Percentiles rank a stretch among this genome's conserved stretches.
phyloP scores from a whole-genome alignment of 2,797 vertebrate species.

The Gymnoscopelus microlampas region DNA sequence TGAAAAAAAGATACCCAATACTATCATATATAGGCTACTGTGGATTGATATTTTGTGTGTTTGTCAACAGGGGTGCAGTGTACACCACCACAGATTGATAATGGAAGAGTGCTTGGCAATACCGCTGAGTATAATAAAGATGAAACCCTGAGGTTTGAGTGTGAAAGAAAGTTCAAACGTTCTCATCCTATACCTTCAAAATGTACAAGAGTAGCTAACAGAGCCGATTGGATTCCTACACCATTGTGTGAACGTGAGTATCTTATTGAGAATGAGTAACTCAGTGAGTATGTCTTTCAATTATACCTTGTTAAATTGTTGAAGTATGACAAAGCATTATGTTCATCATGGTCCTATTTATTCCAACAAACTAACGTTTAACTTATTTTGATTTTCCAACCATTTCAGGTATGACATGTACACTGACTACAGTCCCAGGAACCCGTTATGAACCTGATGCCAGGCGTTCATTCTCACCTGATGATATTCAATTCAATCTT shows the following conservation, averaged over 20 bases:
- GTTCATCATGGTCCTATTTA: neutral
- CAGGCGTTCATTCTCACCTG: constrained; percentile 42
- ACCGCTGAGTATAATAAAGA: constrained; percentile 3
- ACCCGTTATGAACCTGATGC: neutral
- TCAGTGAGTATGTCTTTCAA: neutral
- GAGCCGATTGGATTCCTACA: constrained; percentile 51
- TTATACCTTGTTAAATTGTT: neutral
- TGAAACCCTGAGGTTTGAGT: constrained; percentile 14
- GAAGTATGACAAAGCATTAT: neutral
- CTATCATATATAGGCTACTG: too few species aligned
- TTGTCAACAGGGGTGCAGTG: constrained; percentile 50
- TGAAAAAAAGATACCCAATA: too few species aligned
- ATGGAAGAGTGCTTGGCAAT: neutral
- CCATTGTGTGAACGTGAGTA: constrained; percentile 60
- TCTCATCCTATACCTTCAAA: neutral
- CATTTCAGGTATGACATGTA: constrained; percentile 60
- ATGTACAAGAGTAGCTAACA: constrained; percentile 14
- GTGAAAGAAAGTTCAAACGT: rapidly evolving
- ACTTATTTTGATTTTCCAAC: neutral
- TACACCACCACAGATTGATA: neutral
- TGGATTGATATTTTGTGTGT: neutral
- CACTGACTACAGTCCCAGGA: rapidly evolving
- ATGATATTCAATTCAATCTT: too few species aligned
- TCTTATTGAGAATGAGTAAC: neutral
- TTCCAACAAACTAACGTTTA: constrained; percentile 12